These are phyloP conservation scores for Odontesthes bonariensis DNA, from an alignment of 2,113 vertebrate species.

Conservation along the genomic window DNA sequence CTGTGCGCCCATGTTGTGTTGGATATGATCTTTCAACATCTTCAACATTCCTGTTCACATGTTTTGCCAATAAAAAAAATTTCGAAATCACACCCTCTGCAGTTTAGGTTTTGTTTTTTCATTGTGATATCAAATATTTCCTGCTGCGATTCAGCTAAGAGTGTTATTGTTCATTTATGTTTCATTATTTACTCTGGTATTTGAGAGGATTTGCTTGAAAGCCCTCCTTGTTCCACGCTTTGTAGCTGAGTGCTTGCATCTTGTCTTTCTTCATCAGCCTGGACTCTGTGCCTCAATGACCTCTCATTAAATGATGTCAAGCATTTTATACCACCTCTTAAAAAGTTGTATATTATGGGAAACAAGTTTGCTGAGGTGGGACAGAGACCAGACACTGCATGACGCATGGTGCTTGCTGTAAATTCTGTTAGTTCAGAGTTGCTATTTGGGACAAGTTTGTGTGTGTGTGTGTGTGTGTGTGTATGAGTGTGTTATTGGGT, in stretches of 20 bases:
- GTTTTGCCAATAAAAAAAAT: conserved; percentile 4
- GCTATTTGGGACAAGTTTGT: conserved; percentile 25
- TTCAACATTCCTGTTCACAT: conserved; percentile 14
- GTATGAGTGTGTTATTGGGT: conserved; percentile 34
- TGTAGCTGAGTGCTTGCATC: background rate
- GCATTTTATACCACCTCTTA: conserved; percentile 58
- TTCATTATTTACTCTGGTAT: conserved; percentile 20
- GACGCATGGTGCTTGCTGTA: conserved; percentile 14
- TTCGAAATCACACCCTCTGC: background rate
- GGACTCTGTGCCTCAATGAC: conserved; percentile 44
- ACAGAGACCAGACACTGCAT: conserved; percentile 23
- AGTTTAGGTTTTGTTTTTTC: conserved; percentile 1
- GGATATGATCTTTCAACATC: conserved; percentile 11
- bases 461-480: background rate
- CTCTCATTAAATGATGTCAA: conserved; percentile 56
- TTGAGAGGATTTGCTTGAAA: background rate
- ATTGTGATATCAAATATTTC: conserved; percentile 1
- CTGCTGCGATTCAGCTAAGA: conserved; percentile 3
- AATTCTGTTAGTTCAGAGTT: conserved; percentile 22
- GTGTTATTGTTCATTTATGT: conserved; percentile 9
- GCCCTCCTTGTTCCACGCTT: background rate
- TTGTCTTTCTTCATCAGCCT: conserved; percentile 29
- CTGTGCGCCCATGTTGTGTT: conserved; percentile 8
- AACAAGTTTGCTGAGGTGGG: conserved; percentile 35
- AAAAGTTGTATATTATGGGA: conserved; percentile 43